Percentiles rank a stretch among this genome's conserved stretches.
Conservation (phyloP, 2,113 vertebrate species). For the Mastomys natalensis region DNA sequence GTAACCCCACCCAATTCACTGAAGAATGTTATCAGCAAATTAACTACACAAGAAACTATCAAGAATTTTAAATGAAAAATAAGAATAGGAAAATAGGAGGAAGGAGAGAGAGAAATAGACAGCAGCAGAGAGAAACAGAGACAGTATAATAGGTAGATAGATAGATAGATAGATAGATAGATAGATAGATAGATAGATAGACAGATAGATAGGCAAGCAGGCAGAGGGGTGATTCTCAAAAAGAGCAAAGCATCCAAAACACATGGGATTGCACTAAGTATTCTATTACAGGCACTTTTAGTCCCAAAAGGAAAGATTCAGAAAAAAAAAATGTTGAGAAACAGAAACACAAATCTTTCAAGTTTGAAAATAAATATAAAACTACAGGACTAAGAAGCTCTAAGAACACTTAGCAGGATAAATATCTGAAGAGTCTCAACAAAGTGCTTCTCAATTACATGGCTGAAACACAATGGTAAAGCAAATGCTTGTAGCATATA, state of each 20-base stretch:
- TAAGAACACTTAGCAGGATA: neutral
- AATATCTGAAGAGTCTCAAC: neutral
- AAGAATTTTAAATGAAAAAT: neutral
- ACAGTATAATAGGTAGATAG: neutral
- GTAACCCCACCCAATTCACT: neutral
- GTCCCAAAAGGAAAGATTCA: neutral
- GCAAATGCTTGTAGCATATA: neutral
- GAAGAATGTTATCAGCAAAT: neutral
- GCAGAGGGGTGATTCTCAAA: neutral
- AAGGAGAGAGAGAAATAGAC: neutral
- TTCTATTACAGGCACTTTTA: neutral
- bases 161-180: too few relatives aligned
- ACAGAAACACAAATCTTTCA: neutral
- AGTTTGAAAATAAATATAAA: constrained; percentile 23
- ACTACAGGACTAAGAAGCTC: neutral
- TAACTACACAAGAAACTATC: neutral
- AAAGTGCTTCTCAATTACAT: neutral
- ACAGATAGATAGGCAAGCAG: neutral
- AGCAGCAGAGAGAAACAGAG: neutral
- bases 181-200: too few relatives aligned
- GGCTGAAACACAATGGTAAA: neutral
- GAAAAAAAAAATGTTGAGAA: constrained; percentile 22
- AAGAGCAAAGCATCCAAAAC: neutral
- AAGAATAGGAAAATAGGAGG: neutral
- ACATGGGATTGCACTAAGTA: neutral